Conservation (phyloP, 2,797 vertebrate genomes). For the Acanthiza pusilla region DNA sequence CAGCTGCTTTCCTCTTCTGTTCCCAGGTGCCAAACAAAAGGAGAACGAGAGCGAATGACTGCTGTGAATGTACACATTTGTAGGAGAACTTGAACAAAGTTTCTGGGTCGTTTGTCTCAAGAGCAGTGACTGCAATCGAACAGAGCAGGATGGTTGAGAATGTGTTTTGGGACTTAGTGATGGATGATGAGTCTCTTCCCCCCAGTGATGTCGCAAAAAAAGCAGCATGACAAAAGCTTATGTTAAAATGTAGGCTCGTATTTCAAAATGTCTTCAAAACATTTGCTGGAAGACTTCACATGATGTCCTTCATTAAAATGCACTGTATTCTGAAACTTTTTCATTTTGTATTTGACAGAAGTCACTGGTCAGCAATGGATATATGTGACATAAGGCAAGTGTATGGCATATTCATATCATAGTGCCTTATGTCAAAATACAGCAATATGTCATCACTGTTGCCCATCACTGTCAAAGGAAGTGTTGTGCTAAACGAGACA, state of each 20-base stretch:
- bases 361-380: slow-evolving; percentile 69
- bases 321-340: slow-evolving; percentile 69
- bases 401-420: slow-evolving; percentile 73
- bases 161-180: slow-evolving; percentile 66
- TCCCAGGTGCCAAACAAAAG: slow-evolving; percentile 78
- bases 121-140: slow-evolving; percentile 64
- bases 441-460: slow-evolving; percentile 66
- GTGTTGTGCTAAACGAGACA: slow-evolving; percentile 61
- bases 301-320: slow-evolving; percentile 74
- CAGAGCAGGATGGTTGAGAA: slow-evolving; percentile 61
- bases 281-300: slow-evolving; percentile 67
- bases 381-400: slow-evolving; percentile 69
- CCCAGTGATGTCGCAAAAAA: slow-evolving; percentile 70
- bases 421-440: slow-evolving; percentile 79
- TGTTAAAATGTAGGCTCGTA: slow-evolving; percentile 71
- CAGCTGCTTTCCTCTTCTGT: neutral
- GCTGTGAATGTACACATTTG: slow-evolving; percentile 8
- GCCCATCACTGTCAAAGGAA: slow-evolving; percentile 61
- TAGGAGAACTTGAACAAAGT: slow-evolving; percentile 70
- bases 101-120: slow-evolving; percentile 73
- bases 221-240: slow-evolving; percentile 71
- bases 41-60: slow-evolving; percentile 80
- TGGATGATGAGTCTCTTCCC: slow-evolving; percentile 65
- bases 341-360: slow-evolving; percentile 72
- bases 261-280: slow-evolving; percentile 69